phyloP scores from a whole-genome alignment of 2,797 vertebrate genomes.

The Alca torda region DNA sequence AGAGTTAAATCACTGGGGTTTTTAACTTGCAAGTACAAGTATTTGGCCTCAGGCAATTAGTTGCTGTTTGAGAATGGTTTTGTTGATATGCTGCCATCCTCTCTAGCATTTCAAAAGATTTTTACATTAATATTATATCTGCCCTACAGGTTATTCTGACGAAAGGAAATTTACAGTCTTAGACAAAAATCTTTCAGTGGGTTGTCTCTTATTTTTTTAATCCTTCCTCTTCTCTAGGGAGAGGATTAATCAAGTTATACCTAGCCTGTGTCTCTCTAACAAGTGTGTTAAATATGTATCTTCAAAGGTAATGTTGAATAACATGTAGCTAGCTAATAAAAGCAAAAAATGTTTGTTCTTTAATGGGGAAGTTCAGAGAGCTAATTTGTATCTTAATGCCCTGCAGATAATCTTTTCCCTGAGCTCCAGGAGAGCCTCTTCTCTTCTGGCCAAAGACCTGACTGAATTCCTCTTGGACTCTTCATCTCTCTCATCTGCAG shows the following conservation, averaged over 20 bases:
- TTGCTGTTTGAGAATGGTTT: conserved; percentile 19
- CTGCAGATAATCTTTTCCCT: neutral
- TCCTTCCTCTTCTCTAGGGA: neutral
- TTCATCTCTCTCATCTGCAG: neutral
- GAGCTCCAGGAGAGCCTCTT: neutral
- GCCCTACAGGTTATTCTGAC: conserved; percentile 19
- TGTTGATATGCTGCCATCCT: conserved; percentile 42
- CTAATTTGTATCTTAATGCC: neutral
- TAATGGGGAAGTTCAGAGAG: neutral
- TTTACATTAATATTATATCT: conserved; percentile 48
- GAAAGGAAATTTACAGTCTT: conserved; percentile 15
- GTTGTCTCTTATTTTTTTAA: neutral
- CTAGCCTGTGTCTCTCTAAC: neutral
- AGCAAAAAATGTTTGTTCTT: neutral
- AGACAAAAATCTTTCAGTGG: neutral
- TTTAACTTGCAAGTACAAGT: conserved; percentile 23
- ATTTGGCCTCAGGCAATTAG: conserved; percentile 13
- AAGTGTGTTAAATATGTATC: neutral
- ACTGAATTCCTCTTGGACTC: neutral
- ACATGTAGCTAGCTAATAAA: neutral
- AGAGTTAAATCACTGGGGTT: conserved; percentile 39
- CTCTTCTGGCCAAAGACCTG: neutral
- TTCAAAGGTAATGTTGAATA: conserved; percentile 3
- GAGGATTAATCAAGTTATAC: neutral
- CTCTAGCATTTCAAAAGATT: conserved; percentile 44